Evolutionary conservation across 1,140 invertebrate species (phyloP), one percentile per base, ranked within the genome.

Genomic region (Drosophila pseudoobscura): DNA sequence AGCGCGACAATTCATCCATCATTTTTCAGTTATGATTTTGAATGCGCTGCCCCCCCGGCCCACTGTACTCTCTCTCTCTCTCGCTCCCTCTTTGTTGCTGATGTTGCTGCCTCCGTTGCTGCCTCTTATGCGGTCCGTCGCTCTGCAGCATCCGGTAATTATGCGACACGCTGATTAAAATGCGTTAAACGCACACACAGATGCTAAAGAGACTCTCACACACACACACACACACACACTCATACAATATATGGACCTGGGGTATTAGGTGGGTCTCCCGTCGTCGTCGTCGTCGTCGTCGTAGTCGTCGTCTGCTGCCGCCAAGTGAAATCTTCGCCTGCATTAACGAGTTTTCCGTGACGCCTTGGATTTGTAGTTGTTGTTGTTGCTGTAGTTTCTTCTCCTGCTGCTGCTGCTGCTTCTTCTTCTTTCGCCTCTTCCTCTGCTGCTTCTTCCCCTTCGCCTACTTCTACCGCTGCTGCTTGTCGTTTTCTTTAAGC

Each of bases 81-180:
- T n/a, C n/a, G n/a, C n/a, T n/a, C n/a, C n/a, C n/a, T n/a, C n/a
- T n/a, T 24, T 24, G 24, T 51, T 43, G 53, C 11, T 39, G 35
- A 4, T 11, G 35, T 46, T 56, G 31, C 17, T 54, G 20, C 43
- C 61, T 15, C 41, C 26, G 26, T 11, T 11, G 15, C 56, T 46
- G 29, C 52, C 41, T 55, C 46, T 44, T 44, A 52, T 29, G 35
- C 54, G 6, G 20, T 17, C 20, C 60, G 29, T 55, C 82, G 57
- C 58, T 76, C 80, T 83, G 75, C 83, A 87, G 83, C 83, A 87
- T 87, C 83, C 83, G 83, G 83, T 87, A 87, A 87, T 87, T 87
- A 87, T 87, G 83, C 83, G 83, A 87, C 83, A 87, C 83, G 83
- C 83, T 87, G 83, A 87, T 87, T 87, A 87, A 87, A 87, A 87